Evolutionary conservation across 2,888 invertebrate species (phyloP), one percentile per base, ranked within the genome.

Genomic region (Hemaris fuciformis): DNA sequence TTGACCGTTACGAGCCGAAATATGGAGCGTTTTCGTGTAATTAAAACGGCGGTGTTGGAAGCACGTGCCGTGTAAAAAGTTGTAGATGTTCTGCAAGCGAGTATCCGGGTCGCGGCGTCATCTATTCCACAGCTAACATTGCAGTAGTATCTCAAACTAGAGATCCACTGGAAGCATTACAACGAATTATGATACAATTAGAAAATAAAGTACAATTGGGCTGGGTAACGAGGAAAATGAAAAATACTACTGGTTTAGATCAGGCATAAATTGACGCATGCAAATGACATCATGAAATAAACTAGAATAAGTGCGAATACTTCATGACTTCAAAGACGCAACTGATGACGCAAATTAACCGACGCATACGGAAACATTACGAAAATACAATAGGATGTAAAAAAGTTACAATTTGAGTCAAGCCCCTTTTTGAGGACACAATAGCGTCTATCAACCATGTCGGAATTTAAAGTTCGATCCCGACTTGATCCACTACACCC

Each of bases 1-100:
- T 72, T 78, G 69, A 75, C 82, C 83, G 85, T 84, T 84, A 84
- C 70, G 61, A 71, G 73, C 77, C 82, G 78, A 79, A 85, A 80
- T 82, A 81, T 79, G 83, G 80, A 79, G 76, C 77, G 79, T 70
- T 77, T 80, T 77, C 71, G 71, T 73, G 75, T 74, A 79, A 80
- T 80, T 80, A 80, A 76, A 75, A 75, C 76, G 70, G 74, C 68
- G 66, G 66, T 66, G 53, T 53, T 53, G 70, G 75, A 69, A 66
- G 74, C 82, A 79, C 66, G 66, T 70, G 73, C 69, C 81, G 80
- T 79, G 71, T 75, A 76, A 77, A 72, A 74, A 73, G 64, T 74
- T 74, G 74, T 71, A 73, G 70, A 69, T 71, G 70, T 72, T 70
- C 67, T 75, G 75, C 79, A 75, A 66, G 20, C 74, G 78, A 63